A percentile compares a stretch with the other conserved stretches of the same genome.
Evolutionary conservation across 2,888 invertebrate genomes (phyloP).

Genomic region (Mystacides longicornis): DNA sequence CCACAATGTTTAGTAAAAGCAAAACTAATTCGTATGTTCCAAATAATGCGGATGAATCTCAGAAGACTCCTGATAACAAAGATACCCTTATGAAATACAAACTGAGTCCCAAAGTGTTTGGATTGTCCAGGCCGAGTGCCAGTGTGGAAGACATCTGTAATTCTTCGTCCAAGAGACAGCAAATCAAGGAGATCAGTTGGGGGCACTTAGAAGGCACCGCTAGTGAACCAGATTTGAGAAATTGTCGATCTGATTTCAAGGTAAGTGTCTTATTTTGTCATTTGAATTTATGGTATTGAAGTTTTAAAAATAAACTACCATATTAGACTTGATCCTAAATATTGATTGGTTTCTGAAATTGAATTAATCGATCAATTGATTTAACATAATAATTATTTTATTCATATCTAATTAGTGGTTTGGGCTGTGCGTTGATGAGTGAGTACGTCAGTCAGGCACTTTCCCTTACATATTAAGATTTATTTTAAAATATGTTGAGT

Average conservation of each 20-base stretch:
- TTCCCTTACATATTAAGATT: too few species aligned
- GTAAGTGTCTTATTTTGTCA: too few species aligned
- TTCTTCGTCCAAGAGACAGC: conserved; percentile 30
- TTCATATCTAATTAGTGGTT: too few species aligned
- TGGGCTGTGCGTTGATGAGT: too few species aligned
- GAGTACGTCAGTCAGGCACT: too few species aligned
- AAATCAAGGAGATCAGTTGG: conserved; percentile 28
- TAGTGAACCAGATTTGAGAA: conserved; percentile 61
- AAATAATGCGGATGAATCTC: conserved; percentile 9
- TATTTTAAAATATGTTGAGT: too few species aligned
- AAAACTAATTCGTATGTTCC: conserved; percentile 32
- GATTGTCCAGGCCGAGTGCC: conserved; percentile 35
- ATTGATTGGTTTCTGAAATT: too few species aligned
- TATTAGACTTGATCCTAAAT: too few species aligned
- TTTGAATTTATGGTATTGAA: too few species aligned
- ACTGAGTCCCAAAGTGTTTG: conserved; percentile 60
- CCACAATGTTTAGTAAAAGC: conserved; percentile 28
- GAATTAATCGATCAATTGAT: too few species aligned
- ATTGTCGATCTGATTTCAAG: conserved; percentile 28
- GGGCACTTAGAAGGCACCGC: conserved; percentile 45
- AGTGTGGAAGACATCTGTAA: conserved; percentile 36
- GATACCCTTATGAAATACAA: conserved; percentile 41
- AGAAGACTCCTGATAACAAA: conserved; percentile 22
- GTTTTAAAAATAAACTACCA: too few species aligned
- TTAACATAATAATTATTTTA: too few species aligned